Evolutionary conservation across 1,140 invertebrate species (phyloP), one percentile per base, ranked within the genome.

Genomic region (Brachionus paranguensis): DNA sequence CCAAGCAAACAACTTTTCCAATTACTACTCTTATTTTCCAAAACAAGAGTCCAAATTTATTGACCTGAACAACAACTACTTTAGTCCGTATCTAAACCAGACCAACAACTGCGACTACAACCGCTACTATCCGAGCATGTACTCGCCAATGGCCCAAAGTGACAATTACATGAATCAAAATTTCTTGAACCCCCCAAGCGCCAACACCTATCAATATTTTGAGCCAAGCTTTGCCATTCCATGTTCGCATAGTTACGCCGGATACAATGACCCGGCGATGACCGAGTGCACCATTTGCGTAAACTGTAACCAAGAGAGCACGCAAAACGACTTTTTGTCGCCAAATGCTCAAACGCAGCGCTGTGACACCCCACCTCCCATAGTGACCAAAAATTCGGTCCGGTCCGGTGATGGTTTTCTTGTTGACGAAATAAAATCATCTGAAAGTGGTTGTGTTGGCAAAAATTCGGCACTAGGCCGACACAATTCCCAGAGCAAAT

Each of bases 51-150:
- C 29, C 41, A 72, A 72, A 72, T 72, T 72, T 45, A 20, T 72
- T 43, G 68, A 72, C 17, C 6, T 72, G 12, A 72, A 72, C n/a
- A 72, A 72, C n/a, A 72, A 72, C n/a, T 72, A 72, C 33, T 72
- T 72, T 10, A 72, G 17, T 27, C 68, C 68, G 1, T 45, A 72
- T 29, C 3, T 37, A 29, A 68, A 29, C 33, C 68, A 72, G 41
- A 3, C 68, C 4, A 72, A 72, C 17, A 41, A 41, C 4, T 72
- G 41, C 37, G 68, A 72, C 6, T 72, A 41, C 20, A 43, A 43
- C 3, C 68, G 37, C 41, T 72, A 43, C n/a, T 68, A 41, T 68
- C 24, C 65, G 8, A 68, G 17, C 17, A 72, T 72, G 68, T 72
- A 72, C 37, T 43, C 68, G 17, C 68, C 68, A 17, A 43, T 43